These are phyloP conservation scores for Aphelenchoides bicaudatus DNA, from an alignment of 2,888 invertebrate species.

Conservation along the genomic window DNA sequence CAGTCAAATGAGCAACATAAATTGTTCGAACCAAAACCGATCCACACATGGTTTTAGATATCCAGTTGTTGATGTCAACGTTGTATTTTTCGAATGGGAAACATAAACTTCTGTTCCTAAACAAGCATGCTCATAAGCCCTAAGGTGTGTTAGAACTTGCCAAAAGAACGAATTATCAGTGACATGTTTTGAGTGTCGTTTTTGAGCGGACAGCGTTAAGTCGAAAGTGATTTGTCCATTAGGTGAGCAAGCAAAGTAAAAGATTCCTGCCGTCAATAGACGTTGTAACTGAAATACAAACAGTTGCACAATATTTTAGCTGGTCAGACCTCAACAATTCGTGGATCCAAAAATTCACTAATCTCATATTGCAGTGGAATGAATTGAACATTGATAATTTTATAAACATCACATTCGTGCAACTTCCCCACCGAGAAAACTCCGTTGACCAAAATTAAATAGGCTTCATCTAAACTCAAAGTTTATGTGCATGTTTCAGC, in stretches of 20 bases:
- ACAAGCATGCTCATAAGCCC: slow-evolving; percentile 16
- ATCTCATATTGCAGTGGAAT: slow-evolving; percentile 43
- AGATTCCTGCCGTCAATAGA: slow-evolving; percentile 92
- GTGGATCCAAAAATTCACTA: slow-evolving; percentile 41
- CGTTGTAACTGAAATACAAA: slow-evolving; percentile 67
- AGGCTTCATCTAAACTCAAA: slow-evolving; percentile 70
- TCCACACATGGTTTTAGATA: slow-evolving; percentile 92
- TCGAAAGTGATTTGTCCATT: slow-evolving; percentile 70
- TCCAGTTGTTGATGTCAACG: slow-evolving; percentile 83
- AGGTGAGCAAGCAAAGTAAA: slow-evolving; percentile 78
- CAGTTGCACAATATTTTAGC: neutral
- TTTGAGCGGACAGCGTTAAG: slow-evolving; percentile 87
- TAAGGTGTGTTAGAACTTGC: neutral
- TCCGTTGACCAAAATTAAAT: slow-evolving; percentile 87
- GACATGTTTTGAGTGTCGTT: slow-evolving; percentile 68
- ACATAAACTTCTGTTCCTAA: slow-evolving; percentile 86
- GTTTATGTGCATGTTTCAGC: neutral
- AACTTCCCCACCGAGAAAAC: slow-evolving; percentile 95
- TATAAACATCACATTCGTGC: slow-evolving; percentile 86
- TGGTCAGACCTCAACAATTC: slow-evolving; percentile 50
- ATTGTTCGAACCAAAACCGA: slow-evolving; percentile 88
- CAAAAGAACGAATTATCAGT: slow-evolving; percentile 68
- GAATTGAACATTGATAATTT: slow-evolving; percentile 53
- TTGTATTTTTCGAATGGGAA: slow-evolving; percentile 86
- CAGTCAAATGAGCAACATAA: slow-evolving; percentile 80